phyloP scores from a whole-genome alignment of 2,113 vertebrate species.

The Urocitellus parryii region DNA sequence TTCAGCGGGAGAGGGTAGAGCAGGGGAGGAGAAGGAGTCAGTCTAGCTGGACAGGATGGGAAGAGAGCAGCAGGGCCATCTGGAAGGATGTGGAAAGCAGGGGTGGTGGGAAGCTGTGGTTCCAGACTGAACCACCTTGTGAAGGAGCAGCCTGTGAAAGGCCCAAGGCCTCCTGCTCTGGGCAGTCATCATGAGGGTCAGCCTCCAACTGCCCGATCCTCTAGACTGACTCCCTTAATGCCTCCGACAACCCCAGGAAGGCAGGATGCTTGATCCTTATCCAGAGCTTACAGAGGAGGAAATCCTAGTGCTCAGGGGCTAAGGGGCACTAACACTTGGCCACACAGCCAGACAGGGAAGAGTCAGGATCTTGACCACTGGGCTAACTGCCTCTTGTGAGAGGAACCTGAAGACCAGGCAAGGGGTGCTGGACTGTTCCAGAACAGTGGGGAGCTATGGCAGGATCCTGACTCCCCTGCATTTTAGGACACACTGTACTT shows the following conservation, averaged over 20 bases:
- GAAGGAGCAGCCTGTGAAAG: background rate
- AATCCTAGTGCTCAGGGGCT: background rate
- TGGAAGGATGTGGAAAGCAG: background rate
- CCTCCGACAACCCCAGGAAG: background rate
- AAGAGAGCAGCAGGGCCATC: background rate
- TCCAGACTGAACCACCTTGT: background rate
- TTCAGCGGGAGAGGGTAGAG: background rate
- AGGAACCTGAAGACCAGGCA: background rate
- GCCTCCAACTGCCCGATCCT: no score
- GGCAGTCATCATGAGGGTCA: background rate
- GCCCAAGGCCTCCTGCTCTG: background rate
- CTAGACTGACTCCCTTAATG: background rate
- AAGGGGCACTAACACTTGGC: background rate
- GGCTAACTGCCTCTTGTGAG: background rate
- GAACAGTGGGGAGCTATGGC: background rate
- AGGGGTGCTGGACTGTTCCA: background rate
- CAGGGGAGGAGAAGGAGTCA: background rate
- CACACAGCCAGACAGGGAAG: background rate
- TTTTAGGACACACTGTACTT: background rate
- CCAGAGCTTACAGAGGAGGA: background rate
- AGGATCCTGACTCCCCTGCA: background rate
- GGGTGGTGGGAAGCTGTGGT: background rate
- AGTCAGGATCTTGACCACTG: background rate
- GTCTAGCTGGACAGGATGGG: background rate
- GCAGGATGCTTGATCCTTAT: no score